These are phyloP conservation scores for Bergia sp. DNA, from an alignment of 92 coral and sea anemone genomes.

Conservation along the genomic window DNA sequence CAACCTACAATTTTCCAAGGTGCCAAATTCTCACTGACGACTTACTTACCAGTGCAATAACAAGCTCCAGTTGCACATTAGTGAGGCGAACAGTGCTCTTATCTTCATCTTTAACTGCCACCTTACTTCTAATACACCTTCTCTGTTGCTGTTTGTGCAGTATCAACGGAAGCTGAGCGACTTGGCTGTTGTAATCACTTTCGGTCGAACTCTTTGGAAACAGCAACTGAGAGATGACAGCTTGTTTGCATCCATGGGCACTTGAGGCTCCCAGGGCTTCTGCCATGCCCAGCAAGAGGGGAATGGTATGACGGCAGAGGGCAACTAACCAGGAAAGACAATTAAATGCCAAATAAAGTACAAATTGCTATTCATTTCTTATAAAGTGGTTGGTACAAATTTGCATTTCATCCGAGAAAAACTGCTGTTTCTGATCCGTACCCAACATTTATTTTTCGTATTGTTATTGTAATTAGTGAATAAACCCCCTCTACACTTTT, in stretches of 20 bases:
- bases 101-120: constrained; percentile 27
- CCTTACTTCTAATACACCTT: constrained; percentile 19
- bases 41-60: constrained; percentile 58
- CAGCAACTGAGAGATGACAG: constrained; percentile 63
- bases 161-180: constrained; percentile 14
- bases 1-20: background rate
- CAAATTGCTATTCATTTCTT: too few species aligned
- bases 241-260: constrained; percentile 60
- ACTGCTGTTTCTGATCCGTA: too few species aligned
- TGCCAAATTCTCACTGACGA: background rate
- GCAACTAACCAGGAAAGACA: constrained; percentile 47
- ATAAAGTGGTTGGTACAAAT: too few species aligned
- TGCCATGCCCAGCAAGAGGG: constrained; percentile 88
- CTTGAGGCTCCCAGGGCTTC: constrained; percentile 92
- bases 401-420: background rate
- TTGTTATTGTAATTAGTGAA: too few species aligned
- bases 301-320: constrained; percentile 79
- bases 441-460: too few species aligned
- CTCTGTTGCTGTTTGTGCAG: constrained; percentile 27
- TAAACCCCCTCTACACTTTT: too few species aligned
- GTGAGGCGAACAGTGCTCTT: constrained; percentile 50
- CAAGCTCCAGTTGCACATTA: constrained; percentile 53
- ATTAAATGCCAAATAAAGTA: too few species aligned
- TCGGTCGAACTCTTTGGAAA: constrained; percentile 50
- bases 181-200: background rate